phyloP scores from a whole-genome alignment of 1,140 invertebrate genomes.

The Listronotus oregonensis region DNA sequence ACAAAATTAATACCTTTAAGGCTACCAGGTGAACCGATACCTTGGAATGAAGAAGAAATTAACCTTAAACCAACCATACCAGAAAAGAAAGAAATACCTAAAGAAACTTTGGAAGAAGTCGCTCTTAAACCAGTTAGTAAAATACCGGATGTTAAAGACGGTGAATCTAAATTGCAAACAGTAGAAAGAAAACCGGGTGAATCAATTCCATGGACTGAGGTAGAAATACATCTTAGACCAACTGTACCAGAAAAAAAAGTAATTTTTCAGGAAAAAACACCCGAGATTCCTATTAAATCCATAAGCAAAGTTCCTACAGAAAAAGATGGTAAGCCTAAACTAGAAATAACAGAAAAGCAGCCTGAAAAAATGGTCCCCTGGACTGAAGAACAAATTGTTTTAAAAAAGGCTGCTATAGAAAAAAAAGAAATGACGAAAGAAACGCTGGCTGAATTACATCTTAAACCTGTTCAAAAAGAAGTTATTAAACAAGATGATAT shows the following conservation, averaged over 20 bases:
- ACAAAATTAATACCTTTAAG: slow-evolving; percentile 35
- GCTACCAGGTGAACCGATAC: slow-evolving; percentile 36
- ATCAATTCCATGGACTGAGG: slow-evolving; percentile 55
- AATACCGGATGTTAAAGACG: slow-evolving; percentile 34
- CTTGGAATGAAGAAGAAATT: slow-evolving; percentile 58
- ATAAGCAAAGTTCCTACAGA: slow-evolving; percentile 27
- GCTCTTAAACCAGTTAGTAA: slow-evolving; percentile 39
- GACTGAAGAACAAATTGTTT: slow-evolving; percentile 55
- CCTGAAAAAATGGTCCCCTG: slow-evolving; percentile 50
- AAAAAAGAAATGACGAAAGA: slow-evolving; percentile 55
- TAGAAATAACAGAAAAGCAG: background rate
- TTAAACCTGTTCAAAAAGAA: slow-evolving; percentile 37
- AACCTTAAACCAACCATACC: slow-evolving; percentile 55
- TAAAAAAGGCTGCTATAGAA: slow-evolving; percentile 55
- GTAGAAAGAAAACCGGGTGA: slow-evolving; percentile 32
- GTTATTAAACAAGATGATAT: background rate
- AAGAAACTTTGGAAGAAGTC: slow-evolving; percentile 49
- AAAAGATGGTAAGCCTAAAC: background rate
- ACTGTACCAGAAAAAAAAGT: slow-evolving; percentile 52
- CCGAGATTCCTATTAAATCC: slow-evolving; percentile 42
- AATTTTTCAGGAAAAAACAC: slow-evolving; percentile 50
- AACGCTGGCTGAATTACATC: slow-evolving; percentile 39
- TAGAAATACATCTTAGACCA: slow-evolving; percentile 56
- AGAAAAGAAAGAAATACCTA: slow-evolving; percentile 54
- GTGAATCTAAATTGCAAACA: background rate